Conservation (phyloP, 2,888 invertebrate species). For the Ellobium chinense region DNA sequence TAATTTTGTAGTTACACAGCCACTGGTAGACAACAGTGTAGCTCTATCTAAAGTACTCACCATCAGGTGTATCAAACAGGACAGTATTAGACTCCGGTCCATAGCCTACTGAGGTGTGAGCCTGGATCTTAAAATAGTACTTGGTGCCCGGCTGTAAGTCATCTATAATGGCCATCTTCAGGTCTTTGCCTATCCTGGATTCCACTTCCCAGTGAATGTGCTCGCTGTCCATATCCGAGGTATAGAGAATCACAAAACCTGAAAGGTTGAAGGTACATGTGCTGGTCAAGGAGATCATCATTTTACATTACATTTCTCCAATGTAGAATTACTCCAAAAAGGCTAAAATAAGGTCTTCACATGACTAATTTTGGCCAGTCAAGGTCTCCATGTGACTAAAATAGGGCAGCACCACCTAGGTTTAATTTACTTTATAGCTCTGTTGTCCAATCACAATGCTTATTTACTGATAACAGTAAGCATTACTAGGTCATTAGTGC, state of each 20-base stretch:
- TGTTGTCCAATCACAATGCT: no score
- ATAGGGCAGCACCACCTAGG: no score
- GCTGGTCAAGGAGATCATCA: not conserved
- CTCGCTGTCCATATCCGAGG: not conserved
- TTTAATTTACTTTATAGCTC: no score
- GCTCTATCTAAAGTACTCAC: not conserved
- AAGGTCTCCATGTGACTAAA: no score
- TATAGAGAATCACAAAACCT: constrained; percentile 31
- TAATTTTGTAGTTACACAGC: no score
- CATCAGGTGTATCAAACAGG: constrained; percentile 29
- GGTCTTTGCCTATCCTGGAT: constrained; percentile 6
- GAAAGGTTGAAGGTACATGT: no score
- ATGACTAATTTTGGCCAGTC: no score
- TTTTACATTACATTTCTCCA: not conserved
- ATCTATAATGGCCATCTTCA: constrained; percentile 4
- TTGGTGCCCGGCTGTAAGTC: constrained; percentile 25
- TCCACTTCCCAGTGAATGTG: constrained; percentile 21
- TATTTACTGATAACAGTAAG: no score
- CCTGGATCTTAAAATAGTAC: constrained; percentile 37
- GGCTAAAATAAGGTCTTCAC: no score
- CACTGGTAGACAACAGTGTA: no score
- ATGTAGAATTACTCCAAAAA: no score
- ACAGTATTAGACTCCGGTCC: constrained; percentile 38
- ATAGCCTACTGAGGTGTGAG: not conserved
- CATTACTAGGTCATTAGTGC: no score